Percentiles rank a stretch among this genome's conserved stretches.
These are phyloP conservation scores for Myrmecobius fasciatus DNA, from an alignment of 2,113 vertebrate species.

Conservation along the genomic window DNA sequence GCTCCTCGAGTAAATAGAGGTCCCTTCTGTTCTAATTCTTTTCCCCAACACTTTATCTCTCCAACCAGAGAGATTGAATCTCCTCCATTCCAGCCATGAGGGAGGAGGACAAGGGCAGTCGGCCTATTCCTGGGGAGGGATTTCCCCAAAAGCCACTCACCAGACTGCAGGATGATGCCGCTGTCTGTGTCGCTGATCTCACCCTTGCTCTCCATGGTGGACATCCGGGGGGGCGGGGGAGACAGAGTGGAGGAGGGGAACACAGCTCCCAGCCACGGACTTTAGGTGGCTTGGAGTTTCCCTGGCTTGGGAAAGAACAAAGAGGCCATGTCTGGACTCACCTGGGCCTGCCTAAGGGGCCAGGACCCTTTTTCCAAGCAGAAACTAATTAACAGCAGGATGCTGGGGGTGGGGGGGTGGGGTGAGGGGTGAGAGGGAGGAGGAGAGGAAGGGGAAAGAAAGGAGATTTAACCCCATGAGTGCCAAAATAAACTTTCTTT, in stretches of 20 bases:
- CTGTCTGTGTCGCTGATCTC: slow-evolving; percentile 93
- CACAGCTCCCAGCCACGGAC: slow-evolving; percentile 3
- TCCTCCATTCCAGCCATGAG: background rate
- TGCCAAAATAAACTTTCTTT: background rate
- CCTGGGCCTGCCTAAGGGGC: background rate
- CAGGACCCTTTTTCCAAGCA: background rate
- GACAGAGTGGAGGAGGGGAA: background rate
- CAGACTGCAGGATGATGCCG: slow-evolving; percentile 92
- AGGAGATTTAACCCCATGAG: background rate
- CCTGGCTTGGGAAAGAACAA: slow-evolving; percentile 65
- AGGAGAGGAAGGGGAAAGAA: background rate
- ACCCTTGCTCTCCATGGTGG: slow-evolving; percentile 88
- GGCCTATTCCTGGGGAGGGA: background rate
- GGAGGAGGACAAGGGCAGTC: background rate
- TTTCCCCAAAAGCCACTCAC: slow-evolving; percentile 79
- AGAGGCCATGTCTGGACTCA: background rate
- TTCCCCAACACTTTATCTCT: background rate
- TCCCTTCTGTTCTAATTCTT: background rate
- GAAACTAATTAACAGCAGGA: background rate
- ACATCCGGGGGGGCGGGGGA: slow-evolving; percentile 30
- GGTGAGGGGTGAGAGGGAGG: background rate
- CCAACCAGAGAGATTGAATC: background rate
- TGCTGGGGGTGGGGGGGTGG: background rate
- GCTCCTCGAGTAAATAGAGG: background rate
- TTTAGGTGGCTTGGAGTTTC: slow-evolving; percentile 21